Conservation (phyloP, 2,113 vertebrate species). For the Petroica traversi region DNA sequence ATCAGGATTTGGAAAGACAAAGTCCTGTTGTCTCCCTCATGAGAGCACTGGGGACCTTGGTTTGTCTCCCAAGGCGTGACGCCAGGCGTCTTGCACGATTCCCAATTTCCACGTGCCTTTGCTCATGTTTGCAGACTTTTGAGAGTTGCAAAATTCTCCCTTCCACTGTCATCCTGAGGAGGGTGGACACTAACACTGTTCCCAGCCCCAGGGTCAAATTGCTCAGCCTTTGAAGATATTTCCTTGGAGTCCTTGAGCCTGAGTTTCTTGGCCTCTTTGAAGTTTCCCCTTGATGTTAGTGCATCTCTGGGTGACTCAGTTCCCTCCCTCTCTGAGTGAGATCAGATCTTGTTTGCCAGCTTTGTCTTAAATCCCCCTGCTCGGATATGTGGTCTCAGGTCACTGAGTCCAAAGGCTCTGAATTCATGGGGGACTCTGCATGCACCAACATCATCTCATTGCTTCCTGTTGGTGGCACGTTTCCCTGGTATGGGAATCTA, state of each 20-base stretch:
- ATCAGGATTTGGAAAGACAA: neutral
- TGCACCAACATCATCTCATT: fast-evolving
- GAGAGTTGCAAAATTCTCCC: constrained; percentile 24
- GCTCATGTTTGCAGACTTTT: constrained; percentile 5
- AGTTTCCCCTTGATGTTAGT: constrained; percentile 51
- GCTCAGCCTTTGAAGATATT: constrained; percentile 59
- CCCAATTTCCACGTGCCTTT: neutral
- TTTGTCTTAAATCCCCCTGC: neutral
- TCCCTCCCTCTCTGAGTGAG: neutral
- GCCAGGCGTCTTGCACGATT: neutral
- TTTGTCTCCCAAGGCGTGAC: neutral
- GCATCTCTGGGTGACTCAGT: constrained; percentile 19
- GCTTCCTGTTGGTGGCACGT: neutral
- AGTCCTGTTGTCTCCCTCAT: neutral
- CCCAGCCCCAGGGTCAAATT: constrained; percentile 45
- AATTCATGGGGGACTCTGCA: neutral
- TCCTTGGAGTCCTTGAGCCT: constrained; percentile 42
- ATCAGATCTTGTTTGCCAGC: constrained; percentile 36
- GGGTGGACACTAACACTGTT: constrained; percentile 45
- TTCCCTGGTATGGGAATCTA: fast-evolving
- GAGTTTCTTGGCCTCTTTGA: constrained; percentile 54
- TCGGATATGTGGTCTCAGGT: neutral
- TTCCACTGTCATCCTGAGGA: neutral
- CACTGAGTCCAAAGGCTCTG: neutral
- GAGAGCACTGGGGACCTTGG: neutral